Base-by-base conservation (phyloP, 1,140 invertebrate genomes). In the Aphelinus certus region DNA sequence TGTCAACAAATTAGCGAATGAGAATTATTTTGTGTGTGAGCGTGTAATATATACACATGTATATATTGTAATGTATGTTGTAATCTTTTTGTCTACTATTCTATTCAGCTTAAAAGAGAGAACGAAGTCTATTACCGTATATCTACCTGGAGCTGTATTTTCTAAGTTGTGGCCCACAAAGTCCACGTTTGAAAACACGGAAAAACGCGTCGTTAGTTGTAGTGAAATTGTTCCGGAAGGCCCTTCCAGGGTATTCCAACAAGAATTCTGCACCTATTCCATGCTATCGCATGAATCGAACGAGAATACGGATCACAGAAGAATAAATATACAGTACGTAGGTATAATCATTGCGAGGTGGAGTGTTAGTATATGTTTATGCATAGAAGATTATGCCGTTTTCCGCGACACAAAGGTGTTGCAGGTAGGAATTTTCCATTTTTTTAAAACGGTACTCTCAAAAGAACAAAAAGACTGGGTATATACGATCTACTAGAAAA, bases 191-290 rank as follows among this genome's bases (percentile, higher is more conserved):
- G 3, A 73, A 3, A 6, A 73, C n/a, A 7, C 55, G 58, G 10
- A 26, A 76, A 62, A 49, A 51, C 10, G 73, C 60, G 43, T 73
- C 71, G n/a, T 73, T 69, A 1, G 75, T 69, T 0, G 75, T 73
- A 0, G 70, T 60, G 7, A 42, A 76, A 46, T 73, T 76, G 1
- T 57, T 63, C 2, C 60, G 42, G 58, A 61, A 67, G 9, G n/a
- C 45, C 1, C 7, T 7, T 3, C 43, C 51, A 4, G 1, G 42
- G 57, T 73, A 2, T 4, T 70, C 5, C 3, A 76, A 51, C 43
- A 76, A 69, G 4, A 76, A 73, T 42, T 76, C 64, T 26, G 7
- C n/a, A 7, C 75, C 75, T 7, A 73, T 2, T 9, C 71, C 75
- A 4, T 6, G 48, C 69, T 71, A 45, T 61, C 45, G 0, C 1